phyloP scores from a whole-genome alignment of 1,140 invertebrate genomes.

The Chironomus tepperi region DNA sequence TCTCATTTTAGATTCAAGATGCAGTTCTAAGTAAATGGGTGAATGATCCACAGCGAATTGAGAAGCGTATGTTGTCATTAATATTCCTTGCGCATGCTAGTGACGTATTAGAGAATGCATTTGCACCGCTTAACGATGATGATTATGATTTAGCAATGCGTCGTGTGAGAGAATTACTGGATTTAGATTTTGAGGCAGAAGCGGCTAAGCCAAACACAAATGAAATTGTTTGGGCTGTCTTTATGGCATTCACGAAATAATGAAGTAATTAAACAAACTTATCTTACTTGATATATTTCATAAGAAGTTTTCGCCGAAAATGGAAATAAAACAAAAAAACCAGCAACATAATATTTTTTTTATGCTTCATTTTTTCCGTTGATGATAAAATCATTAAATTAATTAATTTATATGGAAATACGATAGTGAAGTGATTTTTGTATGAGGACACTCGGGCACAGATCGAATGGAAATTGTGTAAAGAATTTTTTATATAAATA shows the following conservation, averaged over 20 bases:
- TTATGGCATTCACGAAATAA: slow-evolving; percentile 97
- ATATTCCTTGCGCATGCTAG: slow-evolving; percentile 95
- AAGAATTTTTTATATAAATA: too few species aligned
- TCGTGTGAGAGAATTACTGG: slow-evolving; percentile 87
- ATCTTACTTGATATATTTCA: background rate
- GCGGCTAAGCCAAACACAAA: slow-evolving; percentile 76
- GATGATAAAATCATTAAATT: too few species aligned
- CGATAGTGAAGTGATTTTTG: too few species aligned
- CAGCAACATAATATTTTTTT: too few species aligned
- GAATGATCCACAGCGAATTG: slow-evolving; percentile 96
- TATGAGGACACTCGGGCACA: too few species aligned
- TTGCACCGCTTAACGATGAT: slow-evolving; percentile 94
- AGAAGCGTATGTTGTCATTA: slow-evolving; percentile 84
- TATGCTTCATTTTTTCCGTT: too few species aligned
- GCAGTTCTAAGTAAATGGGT: slow-evolving; percentile 92
- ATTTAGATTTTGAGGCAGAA: slow-evolving; percentile 94
- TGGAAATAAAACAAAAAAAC: too few species aligned
- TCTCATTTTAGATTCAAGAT: slow-evolving; percentile 78
- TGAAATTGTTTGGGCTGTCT: slow-evolving; percentile 97
- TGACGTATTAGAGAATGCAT: slow-evolving; percentile 99
- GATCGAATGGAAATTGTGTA: too few species aligned
- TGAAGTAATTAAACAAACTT: slow-evolving; percentile 17
- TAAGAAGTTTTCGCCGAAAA: too few species aligned
- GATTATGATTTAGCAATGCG: slow-evolving; percentile 98
- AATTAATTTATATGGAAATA: too few species aligned